Conservation (phyloP, 2,113 vertebrate genomes). For the Atlantisia rogersi region DNA sequence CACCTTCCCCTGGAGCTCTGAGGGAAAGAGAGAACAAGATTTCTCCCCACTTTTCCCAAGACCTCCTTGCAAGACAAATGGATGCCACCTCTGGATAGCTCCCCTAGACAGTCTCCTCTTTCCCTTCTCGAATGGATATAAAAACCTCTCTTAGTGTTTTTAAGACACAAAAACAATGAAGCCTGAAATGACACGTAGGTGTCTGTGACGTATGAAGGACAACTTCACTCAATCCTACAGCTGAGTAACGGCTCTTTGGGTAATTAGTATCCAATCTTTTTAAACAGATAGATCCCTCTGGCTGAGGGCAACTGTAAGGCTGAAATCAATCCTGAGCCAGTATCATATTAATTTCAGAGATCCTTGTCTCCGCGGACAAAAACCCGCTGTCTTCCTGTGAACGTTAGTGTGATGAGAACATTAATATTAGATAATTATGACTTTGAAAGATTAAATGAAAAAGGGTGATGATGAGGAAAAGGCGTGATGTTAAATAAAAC, state of each 20-base stretch:
- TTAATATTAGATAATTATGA: slow-evolving; percentile 78
- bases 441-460: slow-evolving; percentile 69
- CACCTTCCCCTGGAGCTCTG: not conserved
- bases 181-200: slow-evolving; percentile 33
- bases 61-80: accelerated
- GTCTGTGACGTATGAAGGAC: slow-evolving; percentile 34
- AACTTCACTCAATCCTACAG: slow-evolving; percentile 53
- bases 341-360: slow-evolving; percentile 74
- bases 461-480: slow-evolving; percentile 24
- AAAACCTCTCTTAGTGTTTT: not conserved
- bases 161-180: slow-evolving; percentile 47
- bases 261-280: slow-evolving; percentile 78
- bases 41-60: not conserved
- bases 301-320: slow-evolving; percentile 65
- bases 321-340: slow-evolving; percentile 78
- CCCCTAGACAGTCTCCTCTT: not conserved
- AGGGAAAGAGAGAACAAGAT: not conserved
- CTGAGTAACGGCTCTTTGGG: slow-evolving; percentile 35
- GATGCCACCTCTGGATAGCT: not conserved
- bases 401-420: slow-evolving; percentile 59
- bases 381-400: slow-evolving; percentile 56
- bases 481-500: slow-evolving; percentile 12
- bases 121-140: not conserved
- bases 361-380: slow-evolving; percentile 76
- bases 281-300: slow-evolving; percentile 73